phyloP scores from a whole-genome alignment of 2,888 invertebrate genomes.

The Bombylius major region DNA sequence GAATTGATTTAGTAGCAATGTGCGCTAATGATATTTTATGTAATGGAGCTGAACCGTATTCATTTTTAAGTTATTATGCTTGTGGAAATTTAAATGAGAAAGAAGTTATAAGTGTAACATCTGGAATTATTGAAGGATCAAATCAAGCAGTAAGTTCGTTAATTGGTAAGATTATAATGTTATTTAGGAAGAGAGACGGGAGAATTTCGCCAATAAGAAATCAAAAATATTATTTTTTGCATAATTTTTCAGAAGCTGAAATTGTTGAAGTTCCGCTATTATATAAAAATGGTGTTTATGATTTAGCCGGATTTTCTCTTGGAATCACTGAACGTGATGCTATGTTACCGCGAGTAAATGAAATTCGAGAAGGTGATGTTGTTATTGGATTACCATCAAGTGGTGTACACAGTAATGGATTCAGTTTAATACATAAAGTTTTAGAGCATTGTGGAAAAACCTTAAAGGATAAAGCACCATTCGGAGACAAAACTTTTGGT shows the following conservation, averaged over 20 bases:
- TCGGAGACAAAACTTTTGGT: conserved; percentile 67
- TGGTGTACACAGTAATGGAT: conserved; percentile 95
- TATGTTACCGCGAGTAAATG: conserved; percentile 58
- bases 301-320: conserved; percentile 91
- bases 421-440: conserved; percentile 80
- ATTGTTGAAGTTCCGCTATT: conserved; percentile 93
- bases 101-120: conserved; percentile 56
- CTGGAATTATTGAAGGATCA: conserved; percentile 77
- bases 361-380: conserved; percentile 63
- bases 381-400: conserved; percentile 82
- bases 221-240: background rate
- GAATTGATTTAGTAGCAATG: conserved; percentile 96
- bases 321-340: conserved; percentile 74
- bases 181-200: background rate
- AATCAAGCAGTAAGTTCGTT: conserved; percentile 69
- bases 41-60: conserved; percentile 90
- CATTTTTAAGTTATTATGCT: conserved; percentile 90
- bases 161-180: conserved; percentile 49
- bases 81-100: conserved; percentile 66
- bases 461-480: conserved; percentile 56
- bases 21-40: conserved; percentile 95
- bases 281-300: conserved; percentile 76
- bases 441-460: conserved; percentile 56
- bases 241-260: conserved; percentile 59
- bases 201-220: background rate